Evolutionary conservation across 2,113 vertebrate genomes (phyloP).

Genomic region (Anolis sagrei): DNA sequence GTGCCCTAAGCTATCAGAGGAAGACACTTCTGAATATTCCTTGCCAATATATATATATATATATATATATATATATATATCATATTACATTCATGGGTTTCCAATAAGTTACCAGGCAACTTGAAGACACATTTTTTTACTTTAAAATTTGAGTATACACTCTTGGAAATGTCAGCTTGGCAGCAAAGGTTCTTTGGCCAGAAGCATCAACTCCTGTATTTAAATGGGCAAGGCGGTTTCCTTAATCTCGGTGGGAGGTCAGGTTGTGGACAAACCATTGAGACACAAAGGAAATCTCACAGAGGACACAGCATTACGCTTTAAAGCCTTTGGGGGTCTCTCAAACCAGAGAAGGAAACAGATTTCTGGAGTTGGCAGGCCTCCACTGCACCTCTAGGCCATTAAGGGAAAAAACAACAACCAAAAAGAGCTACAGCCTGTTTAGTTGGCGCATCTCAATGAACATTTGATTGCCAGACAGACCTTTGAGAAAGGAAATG

Average conservation of each 20-base stretch:
- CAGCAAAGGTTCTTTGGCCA: background rate
- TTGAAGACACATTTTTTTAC: no score
- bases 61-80: no score
- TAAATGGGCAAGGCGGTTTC: background rate
- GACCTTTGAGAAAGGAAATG: conserved; percentile 1
- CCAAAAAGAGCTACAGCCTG: background rate
- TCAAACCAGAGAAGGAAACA: conserved; percentile 26
- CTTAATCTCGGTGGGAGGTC: background rate
- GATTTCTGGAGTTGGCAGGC: conserved; percentile 21
- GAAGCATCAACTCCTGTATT: conserved; percentile 1
- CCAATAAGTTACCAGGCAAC: no score
- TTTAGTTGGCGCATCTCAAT: background rate
- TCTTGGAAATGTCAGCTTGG: background rate
- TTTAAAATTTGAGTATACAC: background rate
- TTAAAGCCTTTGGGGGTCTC: conserved; percentile 5
- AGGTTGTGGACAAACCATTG: background rate
- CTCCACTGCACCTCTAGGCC: background rate
- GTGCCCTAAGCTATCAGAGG: no score
- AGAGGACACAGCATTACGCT: background rate
- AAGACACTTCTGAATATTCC: no score
- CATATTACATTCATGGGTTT: no score
- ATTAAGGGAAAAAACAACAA: background rate
- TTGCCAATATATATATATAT: no score
- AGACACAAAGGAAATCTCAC: conserved; percentile 23
- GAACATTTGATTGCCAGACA: background rate